These are phyloP conservation scores for Formicarius rufipectus DNA, from an alignment of 2,113 vertebrate genomes.

Conservation along the genomic window DNA sequence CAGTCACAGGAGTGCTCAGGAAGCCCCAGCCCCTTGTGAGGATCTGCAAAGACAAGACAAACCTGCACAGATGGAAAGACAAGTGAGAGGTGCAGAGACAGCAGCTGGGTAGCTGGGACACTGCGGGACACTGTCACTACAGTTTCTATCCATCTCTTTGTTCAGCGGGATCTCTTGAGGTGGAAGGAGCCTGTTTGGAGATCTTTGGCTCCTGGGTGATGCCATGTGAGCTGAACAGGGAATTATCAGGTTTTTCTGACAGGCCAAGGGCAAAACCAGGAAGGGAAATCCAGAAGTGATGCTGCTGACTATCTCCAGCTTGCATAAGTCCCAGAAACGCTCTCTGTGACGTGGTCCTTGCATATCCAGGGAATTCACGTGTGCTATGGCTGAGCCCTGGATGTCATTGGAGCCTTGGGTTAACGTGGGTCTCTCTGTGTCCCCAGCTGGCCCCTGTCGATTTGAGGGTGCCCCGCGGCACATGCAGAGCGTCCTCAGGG, in stretches of 20 bases:
- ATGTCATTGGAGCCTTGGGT: no score
- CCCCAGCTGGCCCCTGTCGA: slow-evolving; percentile 77
- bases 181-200: background rate
- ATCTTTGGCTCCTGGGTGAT: background rate
- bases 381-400: no score
- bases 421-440: slow-evolving; percentile 15
- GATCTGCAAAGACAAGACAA: background rate
- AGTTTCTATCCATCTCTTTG: background rate
- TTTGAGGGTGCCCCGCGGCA: slow-evolving; percentile 84
- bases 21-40: background rate
- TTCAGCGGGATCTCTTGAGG: background rate
- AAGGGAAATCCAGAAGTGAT: background rate
- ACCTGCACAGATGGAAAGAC: background rate
- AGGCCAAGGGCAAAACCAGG: background rate
- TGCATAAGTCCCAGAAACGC: background rate
- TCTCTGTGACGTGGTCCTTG: background rate
- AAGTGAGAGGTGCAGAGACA: background rate
- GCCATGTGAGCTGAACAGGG: background rate
- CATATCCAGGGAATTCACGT: no score
- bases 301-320: background rate
- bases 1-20: background rate
- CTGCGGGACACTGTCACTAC: background rate
- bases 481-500: slow-evolving; percentile 86
- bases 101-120: background rate
- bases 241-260: background rate